Base-by-base conservation (phyloP, 1,140 invertebrate species). In the Samia ricini region DNA sequence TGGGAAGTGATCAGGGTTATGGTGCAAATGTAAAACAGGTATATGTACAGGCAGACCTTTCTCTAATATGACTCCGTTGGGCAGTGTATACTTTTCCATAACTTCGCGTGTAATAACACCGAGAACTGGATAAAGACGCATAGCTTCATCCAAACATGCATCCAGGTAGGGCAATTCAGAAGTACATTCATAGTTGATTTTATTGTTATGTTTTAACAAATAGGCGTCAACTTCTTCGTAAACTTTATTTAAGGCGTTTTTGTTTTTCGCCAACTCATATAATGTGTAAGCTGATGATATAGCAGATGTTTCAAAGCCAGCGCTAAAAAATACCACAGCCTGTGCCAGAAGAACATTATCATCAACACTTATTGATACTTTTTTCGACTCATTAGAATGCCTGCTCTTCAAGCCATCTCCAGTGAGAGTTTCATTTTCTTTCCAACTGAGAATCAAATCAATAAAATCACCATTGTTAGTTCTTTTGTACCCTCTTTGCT, bases 261-360 rank as follows among this genome's bases (percentile, higher is more conserved):
- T 88, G 70, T 94, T 79, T 48, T 89, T 81, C 0, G 94, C 93
- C 36, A 95, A 72, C 48, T 92, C 89, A 66, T 92, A 93, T 0
- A 92, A 66, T 4, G 88, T 81, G 60, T 92, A 93, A 2, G 89
- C 82, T 66, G 94, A 71, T 0, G 92, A 80, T 5, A 87, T 72
- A 12, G 90, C 85, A 0, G 89, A 83, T 0, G 91, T 89, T 33
- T 82, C 82, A 52, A 90, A 85, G 0, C 83, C 83, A 49, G 78
- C 81, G 4, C 63, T 71, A 24, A 80, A 84, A 20, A 84, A 73
- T n/a, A 73, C 54, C 24, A 80, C 64, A n/a, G 75, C 75, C 23
- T 79, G 74, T 21, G 71, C 75, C 12, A 94, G 52, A 4, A 84
- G 50, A 12, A 79, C 57, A 18, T 76, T 67, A 21, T 82, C 69